A percentile compares a stretch with the other conserved stretches of the same genome.
Conservation (phyloP, 2,888 invertebrate species). For the Mesochorus sp. region DNA sequence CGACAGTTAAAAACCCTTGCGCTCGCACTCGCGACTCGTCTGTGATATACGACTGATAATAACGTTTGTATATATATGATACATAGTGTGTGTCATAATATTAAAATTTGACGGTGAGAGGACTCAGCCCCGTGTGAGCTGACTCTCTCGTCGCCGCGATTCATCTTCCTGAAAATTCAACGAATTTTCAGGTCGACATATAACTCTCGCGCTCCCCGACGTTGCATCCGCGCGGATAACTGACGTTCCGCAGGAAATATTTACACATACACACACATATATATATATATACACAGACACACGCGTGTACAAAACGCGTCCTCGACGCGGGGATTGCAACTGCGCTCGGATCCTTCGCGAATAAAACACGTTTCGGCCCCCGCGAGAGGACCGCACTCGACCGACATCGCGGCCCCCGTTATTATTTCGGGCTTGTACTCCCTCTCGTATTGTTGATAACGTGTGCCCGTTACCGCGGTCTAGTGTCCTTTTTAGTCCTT, state of each 20-base stretch:
- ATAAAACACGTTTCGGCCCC: no score
- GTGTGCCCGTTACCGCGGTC: no score
- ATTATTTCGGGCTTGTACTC: constrained; percentile 74
- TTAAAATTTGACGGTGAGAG: no score
- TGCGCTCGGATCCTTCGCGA: neutral
- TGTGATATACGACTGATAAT: no score
- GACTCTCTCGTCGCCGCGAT: constrained; percentile 45
- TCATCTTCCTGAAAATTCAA: constrained; percentile 53
- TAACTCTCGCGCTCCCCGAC: neutral
- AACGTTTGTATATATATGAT: no score
- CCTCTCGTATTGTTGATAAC: constrained; percentile 24
- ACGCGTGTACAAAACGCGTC: neutral
- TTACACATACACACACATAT: neutral
- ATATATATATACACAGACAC: neutral
- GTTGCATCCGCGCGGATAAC: constrained; percentile 33
- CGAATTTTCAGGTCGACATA: neutral
- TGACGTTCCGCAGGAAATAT: constrained; percentile 21
- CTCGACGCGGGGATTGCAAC: constrained; percentile 26
- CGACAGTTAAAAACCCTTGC: no score
- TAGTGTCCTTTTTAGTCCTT: constrained; percentile 73
- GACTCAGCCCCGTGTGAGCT: constrained; percentile 4
- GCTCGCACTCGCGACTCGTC: no score
- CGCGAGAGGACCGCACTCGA: constrained; percentile 59
- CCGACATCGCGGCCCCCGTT: constrained; percentile 77
- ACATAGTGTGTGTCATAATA: no score